Evolutionary conservation across 2,797 vertebrate species (phyloP).

Genomic region (Mus minutoides): DNA sequence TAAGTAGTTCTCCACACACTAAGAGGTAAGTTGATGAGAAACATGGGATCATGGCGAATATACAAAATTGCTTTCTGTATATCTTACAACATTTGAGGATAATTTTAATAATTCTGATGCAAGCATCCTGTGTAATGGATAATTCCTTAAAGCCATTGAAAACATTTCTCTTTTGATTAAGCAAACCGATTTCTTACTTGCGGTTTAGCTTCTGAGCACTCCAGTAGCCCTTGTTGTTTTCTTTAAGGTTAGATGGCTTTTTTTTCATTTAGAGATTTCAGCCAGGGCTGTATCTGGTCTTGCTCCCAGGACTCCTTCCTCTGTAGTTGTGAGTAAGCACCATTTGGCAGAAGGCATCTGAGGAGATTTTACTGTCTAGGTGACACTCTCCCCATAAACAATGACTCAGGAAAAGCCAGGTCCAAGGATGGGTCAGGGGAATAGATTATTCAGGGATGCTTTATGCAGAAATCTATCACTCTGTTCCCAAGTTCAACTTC

Average conservation of each 20-base stretch:
- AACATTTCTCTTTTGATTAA: background rate
- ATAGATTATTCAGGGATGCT: slow-evolving; percentile 11
- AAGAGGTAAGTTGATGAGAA: background rate
- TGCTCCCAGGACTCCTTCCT: background rate
- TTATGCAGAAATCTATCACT: slow-evolving; percentile 5
- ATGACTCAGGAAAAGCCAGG: slow-evolving; percentile 56
- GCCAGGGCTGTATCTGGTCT: background rate
- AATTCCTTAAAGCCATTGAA: background rate
- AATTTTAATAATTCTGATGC: background rate
- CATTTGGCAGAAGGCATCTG: background rate
- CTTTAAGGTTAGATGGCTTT: background rate
- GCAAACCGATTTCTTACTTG: background rate
- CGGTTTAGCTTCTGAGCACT: background rate
- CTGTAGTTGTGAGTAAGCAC: slow-evolving; percentile 47
- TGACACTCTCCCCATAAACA: slow-evolving; percentile 37
- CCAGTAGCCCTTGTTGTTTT: background rate
- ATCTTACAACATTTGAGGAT: slow-evolving; percentile 9
- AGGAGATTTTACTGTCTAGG: slow-evolving; percentile 38
- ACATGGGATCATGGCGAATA: background rate
- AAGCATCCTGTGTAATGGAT: background rate
- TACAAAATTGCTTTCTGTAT: background rate
- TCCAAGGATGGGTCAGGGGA: slow-evolving; percentile 57
- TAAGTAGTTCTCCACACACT: background rate
- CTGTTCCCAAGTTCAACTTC: background rate
- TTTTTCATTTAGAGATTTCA: slow-evolving; percentile 29